Evolutionary conservation across 1,140 invertebrate genomes (phyloP).

Genomic region (Luehdorfia chinensis): DNA sequence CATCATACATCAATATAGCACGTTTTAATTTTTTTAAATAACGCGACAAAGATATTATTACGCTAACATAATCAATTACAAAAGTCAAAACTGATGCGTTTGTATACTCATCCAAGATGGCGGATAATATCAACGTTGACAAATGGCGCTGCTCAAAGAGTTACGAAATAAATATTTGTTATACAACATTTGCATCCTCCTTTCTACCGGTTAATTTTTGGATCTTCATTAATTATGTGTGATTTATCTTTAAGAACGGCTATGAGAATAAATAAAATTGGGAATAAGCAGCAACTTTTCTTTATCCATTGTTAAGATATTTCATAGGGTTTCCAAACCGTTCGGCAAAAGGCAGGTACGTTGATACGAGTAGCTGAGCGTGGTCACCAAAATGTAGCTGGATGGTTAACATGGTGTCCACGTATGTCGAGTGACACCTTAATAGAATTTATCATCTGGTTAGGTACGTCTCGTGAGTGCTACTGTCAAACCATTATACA

Average conservation of each 20-base stretch:
- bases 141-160: conserved; percentile 6
- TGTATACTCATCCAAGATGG: conserved; percentile 5
- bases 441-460: too few relatives aligned
- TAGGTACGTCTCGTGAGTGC: too few relatives aligned
- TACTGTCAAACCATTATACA: too few relatives aligned
- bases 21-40: conserved; percentile 1
- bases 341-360: too few relatives aligned
- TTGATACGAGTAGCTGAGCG: too few relatives aligned
- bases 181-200: too few relatives aligned
- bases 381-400: too few relatives aligned
- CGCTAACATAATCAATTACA: conserved; percentile 12
- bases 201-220: too few relatives aligned
- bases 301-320: too few relatives aligned
- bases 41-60: conserved; percentile 6
- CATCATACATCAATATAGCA: conserved; percentile 7
- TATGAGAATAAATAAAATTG: not conserved
- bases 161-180: conserved; percentile 3
- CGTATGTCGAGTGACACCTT: too few relatives aligned
- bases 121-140: conserved; percentile 11
- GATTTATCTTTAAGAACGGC: not conserved
- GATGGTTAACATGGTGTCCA: too few relatives aligned
- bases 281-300: not conserved
- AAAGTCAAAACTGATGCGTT: conserved; percentile 18
- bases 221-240: not conserved
- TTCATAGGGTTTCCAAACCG: too few relatives aligned